Conservation (phyloP, 2,797 vertebrate species). For the Aulostomus chinensis region DNA sequence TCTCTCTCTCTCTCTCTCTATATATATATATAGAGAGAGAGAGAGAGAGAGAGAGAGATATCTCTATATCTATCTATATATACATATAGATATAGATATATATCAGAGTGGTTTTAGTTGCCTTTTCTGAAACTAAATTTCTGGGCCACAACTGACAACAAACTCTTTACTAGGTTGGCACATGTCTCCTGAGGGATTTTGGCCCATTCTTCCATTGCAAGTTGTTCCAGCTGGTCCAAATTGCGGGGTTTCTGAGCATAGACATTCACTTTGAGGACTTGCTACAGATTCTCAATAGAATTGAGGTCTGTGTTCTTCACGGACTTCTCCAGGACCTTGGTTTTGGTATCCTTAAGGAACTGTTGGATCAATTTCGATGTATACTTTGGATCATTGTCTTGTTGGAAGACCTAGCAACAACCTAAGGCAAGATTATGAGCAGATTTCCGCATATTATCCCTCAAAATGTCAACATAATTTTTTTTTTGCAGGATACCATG, state of each 20-base stretch:
- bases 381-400: background rate
- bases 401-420: background rate
- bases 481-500: background rate
- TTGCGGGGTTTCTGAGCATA: background rate
- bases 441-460: slow-evolving; percentile 1
- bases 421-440: background rate
- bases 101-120: too few species aligned
- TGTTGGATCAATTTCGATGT: background rate
- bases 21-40: too few species aligned
- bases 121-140: too few species aligned
- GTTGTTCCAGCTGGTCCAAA: background rate
- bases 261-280: background rate
- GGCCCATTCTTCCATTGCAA: slow-evolving; percentile 2
- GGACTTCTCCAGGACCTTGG: background rate
- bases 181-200: background rate
- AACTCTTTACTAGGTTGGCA: background rate
- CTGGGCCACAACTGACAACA: background rate
- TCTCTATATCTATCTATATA: too few species aligned
- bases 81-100: too few species aligned
- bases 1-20: too few species aligned
- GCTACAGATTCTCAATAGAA: too few species aligned
- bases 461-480: background rate
- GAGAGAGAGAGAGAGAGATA: too few species aligned
- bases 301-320: background rate
- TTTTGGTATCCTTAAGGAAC: too few species aligned